Conservation (phyloP, 2,888 invertebrate species). For the Epinotia demarniana region DNA sequence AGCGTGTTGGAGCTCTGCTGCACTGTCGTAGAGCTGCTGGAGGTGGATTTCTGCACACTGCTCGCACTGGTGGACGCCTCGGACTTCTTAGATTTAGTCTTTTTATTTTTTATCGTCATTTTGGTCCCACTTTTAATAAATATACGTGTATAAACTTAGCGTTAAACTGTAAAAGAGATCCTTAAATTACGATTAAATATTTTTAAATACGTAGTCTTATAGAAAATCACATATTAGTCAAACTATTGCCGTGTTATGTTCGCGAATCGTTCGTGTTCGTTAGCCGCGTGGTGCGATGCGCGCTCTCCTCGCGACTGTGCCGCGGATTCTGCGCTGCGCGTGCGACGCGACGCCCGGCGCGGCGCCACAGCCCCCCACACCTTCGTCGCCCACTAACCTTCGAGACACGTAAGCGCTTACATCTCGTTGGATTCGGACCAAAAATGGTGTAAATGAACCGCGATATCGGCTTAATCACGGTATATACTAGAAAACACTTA, state of each 20-base stretch:
- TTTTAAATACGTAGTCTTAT: constrained; percentile 54
- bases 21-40: constrained; percentile 72
- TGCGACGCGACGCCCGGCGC: constrained; percentile 56
- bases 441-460: constrained; percentile 74
- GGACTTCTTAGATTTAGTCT: constrained; percentile 79
- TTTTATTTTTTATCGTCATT: constrained; percentile 85
- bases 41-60: constrained; percentile 78
- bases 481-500: constrained; percentile 26
- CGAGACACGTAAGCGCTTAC: constrained; percentile 81
- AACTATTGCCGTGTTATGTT: constrained; percentile 77
- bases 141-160: constrained; percentile 53
- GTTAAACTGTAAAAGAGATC: constrained; percentile 63
- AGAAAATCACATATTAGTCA: constrained; percentile 69
- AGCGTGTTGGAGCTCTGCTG: constrained; percentile 74
- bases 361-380: constrained; percentile 58
- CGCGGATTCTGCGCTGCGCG: constrained; percentile 70
- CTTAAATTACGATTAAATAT: constrained; percentile 74
- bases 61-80: constrained; percentile 75
- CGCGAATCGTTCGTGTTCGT: constrained; percentile 82
- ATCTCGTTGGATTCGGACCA: constrained; percentile 79
- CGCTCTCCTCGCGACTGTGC: constrained; percentile 78
- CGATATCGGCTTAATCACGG: constrained; percentile 53
- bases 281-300: constrained; percentile 75
- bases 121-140: constrained; percentile 66
- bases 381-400: constrained; percentile 76